These are phyloP conservation scores for Harmothoe impar DNA, from an alignment of 2,888 invertebrate species.

Conservation along the genomic window DNA sequence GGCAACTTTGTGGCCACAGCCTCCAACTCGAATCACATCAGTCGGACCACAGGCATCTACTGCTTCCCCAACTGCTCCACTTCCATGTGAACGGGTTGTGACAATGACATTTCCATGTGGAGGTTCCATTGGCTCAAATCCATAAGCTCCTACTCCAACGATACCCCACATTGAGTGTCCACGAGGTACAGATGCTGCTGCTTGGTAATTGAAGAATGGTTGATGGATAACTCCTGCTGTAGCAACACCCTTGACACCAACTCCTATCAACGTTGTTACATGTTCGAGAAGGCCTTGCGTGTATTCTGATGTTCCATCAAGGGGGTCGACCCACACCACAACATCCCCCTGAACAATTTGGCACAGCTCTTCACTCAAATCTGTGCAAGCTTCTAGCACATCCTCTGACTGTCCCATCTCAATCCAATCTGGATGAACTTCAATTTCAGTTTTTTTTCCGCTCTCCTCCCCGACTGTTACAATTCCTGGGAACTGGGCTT, in stretches of 20 bases:
- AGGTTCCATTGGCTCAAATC: slow-evolving; percentile 68
- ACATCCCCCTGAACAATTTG: slow-evolving; percentile 89
- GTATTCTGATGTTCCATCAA: slow-evolving; percentile 99
- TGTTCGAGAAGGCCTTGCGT: slow-evolving; percentile 95
- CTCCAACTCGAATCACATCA: slow-evolving; percentile 92
- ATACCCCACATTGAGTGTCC: slow-evolving; percentile 98
- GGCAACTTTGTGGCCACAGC: slow-evolving; percentile 95
- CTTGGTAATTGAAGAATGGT: slow-evolving; percentile 91
- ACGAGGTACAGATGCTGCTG: slow-evolving; percentile 80
- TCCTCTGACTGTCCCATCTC: slow-evolving; percentile 89
- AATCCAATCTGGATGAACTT: slow-evolving; percentile 89
- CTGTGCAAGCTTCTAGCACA: slow-evolving; percentile 85
- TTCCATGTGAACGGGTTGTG: slow-evolving; percentile 97
- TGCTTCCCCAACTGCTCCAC: slow-evolving; percentile 91
- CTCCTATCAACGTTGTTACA: slow-evolving; percentile 98
- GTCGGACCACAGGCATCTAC: slow-evolving; percentile 92
- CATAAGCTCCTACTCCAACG: slow-evolving; percentile 87
- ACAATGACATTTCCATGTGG: slow-evolving; percentile 89
- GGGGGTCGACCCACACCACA: slow-evolving; percentile 93
- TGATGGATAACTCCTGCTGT: slow-evolving; percentile 99
- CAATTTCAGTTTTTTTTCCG: slow-evolving; percentile 78
- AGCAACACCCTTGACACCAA: slow-evolving; percentile 93
- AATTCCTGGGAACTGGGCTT: slow-evolving; percentile 90
- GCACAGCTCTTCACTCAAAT: slow-evolving; percentile 85
- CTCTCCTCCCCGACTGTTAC: slow-evolving; percentile 89